Conservation (phyloP, 2,888 invertebrate species). For the Metopia argyrocephala region DNA sequence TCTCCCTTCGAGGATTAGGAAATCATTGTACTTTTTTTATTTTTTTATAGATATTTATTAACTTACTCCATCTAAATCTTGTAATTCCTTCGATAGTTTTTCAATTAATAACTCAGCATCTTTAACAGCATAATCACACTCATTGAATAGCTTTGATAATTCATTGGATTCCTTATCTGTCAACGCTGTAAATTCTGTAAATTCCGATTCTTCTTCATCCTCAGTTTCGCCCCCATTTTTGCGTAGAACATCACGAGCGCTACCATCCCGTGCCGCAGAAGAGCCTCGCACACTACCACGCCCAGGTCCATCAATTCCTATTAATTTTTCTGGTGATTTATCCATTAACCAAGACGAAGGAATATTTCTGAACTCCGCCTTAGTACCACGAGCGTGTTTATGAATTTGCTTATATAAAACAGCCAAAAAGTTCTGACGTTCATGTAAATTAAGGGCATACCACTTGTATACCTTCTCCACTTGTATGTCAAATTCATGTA, state of each 20-base stretch:
- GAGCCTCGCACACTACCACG: constrained; percentile 65
- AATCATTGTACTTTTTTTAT: too few relatives aligned
- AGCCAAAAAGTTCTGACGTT: constrained; percentile 87
- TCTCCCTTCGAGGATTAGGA: too few relatives aligned
- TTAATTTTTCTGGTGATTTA: constrained; percentile 75
- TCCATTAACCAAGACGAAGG: constrained; percentile 84
- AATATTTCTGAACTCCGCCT: constrained; percentile 89
- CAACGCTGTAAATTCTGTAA: constrained; percentile 88
- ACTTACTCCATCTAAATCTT: constrained; percentile 88
- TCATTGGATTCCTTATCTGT: constrained; percentile 91
- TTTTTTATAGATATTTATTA: neutral
- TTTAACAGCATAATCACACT: constrained; percentile 92
- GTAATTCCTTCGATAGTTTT: constrained; percentile 89
- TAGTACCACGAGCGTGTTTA: constrained; percentile 81
- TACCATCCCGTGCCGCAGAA: constrained; percentile 26
- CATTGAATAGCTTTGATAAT: constrained; percentile 88
- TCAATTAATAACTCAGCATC: constrained; percentile 90
- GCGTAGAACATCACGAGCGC: constrained; percentile 63
- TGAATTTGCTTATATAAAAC: constrained; percentile 85
- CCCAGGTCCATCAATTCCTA: constrained; percentile 63
- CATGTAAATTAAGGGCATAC: constrained; percentile 87
- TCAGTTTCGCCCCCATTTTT: constrained; percentile 71
- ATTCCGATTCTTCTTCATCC: constrained; percentile 78
- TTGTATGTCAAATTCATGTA: constrained; percentile 89
- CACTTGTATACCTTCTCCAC: constrained; percentile 92